Percentiles rank a stretch among this genome's conserved stretches.
Evolutionary conservation across 2,888 invertebrate genomes (phyloP).

Genomic region (Sericinus montela): DNA sequence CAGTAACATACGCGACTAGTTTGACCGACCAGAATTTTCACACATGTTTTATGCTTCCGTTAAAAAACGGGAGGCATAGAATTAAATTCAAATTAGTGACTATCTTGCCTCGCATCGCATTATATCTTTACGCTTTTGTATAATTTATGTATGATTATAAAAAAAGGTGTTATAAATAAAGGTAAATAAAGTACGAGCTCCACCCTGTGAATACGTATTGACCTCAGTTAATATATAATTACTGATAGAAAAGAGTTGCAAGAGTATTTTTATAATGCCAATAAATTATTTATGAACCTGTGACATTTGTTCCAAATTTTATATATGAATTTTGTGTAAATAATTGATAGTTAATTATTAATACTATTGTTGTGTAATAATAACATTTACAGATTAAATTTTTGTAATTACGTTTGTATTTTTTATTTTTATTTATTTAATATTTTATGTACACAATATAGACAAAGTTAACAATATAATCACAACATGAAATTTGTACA

Average conservation of each 20-base stretch:
- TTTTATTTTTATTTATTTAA: no score
- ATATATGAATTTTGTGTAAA: no score
- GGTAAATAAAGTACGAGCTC: slow-evolving; percentile 52
- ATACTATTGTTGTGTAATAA: no score
- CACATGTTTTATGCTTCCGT: slow-evolving; percentile 47
- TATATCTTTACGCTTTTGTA: slow-evolving; percentile 60
- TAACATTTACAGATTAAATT: no score
- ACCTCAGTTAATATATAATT: slow-evolving; percentile 45
- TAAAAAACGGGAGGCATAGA: slow-evolving; percentile 47
- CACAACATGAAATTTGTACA: no score
- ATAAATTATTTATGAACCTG: no score
- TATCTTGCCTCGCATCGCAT: slow-evolving; percentile 57
- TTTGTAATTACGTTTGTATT: no score
- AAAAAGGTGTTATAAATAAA: slow-evolving; percentile 70
- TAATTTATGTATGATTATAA: slow-evolving; percentile 61
- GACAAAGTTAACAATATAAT: no score
- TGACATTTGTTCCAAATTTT: no score
- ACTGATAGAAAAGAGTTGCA: neutral
- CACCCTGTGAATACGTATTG: slow-evolving; percentile 42
- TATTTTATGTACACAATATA: no score
- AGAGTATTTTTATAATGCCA: no score
- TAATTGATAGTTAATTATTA: no score
- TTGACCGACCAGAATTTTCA: slow-evolving; percentile 15
- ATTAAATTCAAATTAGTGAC: slow-evolving; percentile 65
- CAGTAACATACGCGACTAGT: slow-evolving; percentile 34